Evolutionary conservation across 2,888 invertebrate genomes (phyloP).

Genomic region (Gnatocerus cornutus): DNA sequence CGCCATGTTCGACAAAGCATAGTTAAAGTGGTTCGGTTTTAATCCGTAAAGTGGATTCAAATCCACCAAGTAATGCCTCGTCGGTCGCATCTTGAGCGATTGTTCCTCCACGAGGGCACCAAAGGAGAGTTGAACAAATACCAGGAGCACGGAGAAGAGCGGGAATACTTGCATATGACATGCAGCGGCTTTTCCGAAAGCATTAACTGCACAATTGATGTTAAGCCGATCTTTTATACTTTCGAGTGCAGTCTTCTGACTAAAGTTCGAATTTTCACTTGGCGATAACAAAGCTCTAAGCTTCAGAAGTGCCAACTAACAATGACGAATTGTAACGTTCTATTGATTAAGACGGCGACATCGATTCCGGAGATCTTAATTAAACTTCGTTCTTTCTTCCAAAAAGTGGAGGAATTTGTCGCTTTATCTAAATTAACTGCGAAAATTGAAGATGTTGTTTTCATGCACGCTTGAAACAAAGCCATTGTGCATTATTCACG

Average conservation of each 20-base stretch:
- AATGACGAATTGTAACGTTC: slow-evolving; percentile 33
- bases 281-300: slow-evolving; percentile 44
- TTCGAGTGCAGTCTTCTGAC: slow-evolving; percentile 42
- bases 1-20: slow-evolving; percentile 44
- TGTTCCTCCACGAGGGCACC: slow-evolving; percentile 52
- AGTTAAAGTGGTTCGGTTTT: slow-evolving; percentile 58
- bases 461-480: not conserved
- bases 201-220: slow-evolving; percentile 60
- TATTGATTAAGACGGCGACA: slow-evolving; percentile 32
- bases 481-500: not conserved
- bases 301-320: slow-evolving; percentile 22
- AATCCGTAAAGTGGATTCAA: slow-evolving; percentile 70
- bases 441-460: not conserved
- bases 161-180: slow-evolving; percentile 52
- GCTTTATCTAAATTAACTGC: slow-evolving; percentile 10
- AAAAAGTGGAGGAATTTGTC: slow-evolving; percentile 7
- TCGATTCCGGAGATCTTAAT: slow-evolving; percentile 29
- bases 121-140: slow-evolving; percentile 56
- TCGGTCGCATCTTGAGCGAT: slow-evolving; percentile 61
- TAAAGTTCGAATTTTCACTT: slow-evolving; percentile 54
- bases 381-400: slow-evolving; percentile 16
- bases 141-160: slow-evolving; percentile 53
- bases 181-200: slow-evolving; percentile 54
- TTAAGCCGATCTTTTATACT: slow-evolving; percentile 59
- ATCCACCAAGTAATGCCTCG: slow-evolving; percentile 65